Evolutionary conservation across 2,113 vertebrate genomes (phyloP).

Genomic region (Willisornis vidua): DNA sequence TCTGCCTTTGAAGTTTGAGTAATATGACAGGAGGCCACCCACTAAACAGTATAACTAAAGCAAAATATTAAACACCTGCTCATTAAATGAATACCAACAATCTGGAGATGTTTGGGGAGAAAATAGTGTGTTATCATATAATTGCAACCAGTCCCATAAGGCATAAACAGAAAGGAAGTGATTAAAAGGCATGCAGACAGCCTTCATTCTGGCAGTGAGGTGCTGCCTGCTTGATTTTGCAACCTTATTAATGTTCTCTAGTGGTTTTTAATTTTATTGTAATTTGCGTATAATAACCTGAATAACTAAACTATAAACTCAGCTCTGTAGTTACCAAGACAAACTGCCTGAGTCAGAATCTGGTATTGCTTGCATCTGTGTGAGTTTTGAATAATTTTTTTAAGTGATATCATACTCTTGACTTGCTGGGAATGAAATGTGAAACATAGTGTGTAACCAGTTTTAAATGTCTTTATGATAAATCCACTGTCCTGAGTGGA

Average conservation of each 20-base stretch:
- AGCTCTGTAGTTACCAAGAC: background rate
- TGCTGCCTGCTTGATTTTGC: background rate
- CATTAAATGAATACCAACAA: background rate
- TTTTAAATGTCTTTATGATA: slow-evolving; percentile 14
- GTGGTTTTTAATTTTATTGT: background rate
- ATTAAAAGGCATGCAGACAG: background rate
- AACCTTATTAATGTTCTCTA: background rate
- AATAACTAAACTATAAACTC: background rate
- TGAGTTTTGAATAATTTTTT: background rate
- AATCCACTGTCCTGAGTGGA: background rate
- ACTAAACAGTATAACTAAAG: background rate
- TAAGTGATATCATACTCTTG: background rate
- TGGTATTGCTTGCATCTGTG: background rate
- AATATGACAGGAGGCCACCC: background rate
- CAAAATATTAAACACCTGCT: slow-evolving; percentile 36
- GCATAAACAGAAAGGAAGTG: background rate
- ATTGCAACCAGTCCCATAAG: background rate
- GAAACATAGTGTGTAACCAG: background rate
- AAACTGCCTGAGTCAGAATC: background rate
- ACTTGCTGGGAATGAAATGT: background rate
- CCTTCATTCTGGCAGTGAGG: background rate
- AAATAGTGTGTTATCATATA: background rate
- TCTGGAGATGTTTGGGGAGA: background rate
- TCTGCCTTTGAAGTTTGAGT: background rate
- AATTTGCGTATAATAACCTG: background rate